A percentile compares a stretch with the other conserved stretches of the same genome.
Conservation (phyloP, 2,888 invertebrate genomes). For the Trissolcus brochymenae region DNA sequence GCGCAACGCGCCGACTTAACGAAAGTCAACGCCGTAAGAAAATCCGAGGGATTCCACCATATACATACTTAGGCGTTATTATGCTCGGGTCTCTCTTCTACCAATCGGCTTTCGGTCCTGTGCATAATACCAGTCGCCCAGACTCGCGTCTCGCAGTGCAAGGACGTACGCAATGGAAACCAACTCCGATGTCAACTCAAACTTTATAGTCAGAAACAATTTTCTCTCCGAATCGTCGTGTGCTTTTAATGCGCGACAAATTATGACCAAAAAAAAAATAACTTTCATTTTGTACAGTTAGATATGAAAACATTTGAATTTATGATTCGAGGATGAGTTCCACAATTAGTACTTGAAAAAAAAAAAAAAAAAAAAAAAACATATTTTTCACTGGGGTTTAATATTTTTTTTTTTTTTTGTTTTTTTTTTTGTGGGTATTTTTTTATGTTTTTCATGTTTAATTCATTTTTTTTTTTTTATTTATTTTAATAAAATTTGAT, state of each 20-base stretch:
- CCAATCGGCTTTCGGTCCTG: constrained; percentile 59
- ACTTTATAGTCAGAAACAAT: too few relatives aligned
- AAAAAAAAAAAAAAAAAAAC: too few relatives aligned
- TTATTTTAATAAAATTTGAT: too few relatives aligned
- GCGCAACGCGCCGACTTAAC: constrained; percentile 53
- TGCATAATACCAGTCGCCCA: constrained; percentile 55
- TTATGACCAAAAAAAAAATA: background rate
- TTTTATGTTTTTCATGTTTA: too few relatives aligned
- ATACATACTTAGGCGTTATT: constrained; percentile 62
- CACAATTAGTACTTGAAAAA: constrained; percentile 2
- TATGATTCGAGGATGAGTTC: background rate
- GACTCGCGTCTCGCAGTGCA: constrained; percentile 57
- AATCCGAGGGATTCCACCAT: constrained; percentile 61
- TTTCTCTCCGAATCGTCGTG: constrained; percentile 3
- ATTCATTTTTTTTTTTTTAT: too few relatives aligned
- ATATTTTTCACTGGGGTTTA: too few relatives aligned
- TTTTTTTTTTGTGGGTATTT: too few relatives aligned
- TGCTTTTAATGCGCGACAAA: constrained; percentile 16
- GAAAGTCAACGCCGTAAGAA: constrained; percentile 63
- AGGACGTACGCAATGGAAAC: constrained; percentile 55
- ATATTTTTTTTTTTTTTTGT: too few relatives aligned
- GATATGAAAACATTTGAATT: too few relatives aligned
- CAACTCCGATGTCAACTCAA: constrained; percentile 29
- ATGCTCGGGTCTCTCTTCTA: constrained; percentile 56
- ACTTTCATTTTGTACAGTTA: too few relatives aligned